A percentile compares a stretch with the other conserved stretches of the same genome.
These are phyloP conservation scores for Bryconaethiops microstoma DNA, from an alignment of 2,797 vertebrate genomes.

Conservation along the genomic window DNA sequence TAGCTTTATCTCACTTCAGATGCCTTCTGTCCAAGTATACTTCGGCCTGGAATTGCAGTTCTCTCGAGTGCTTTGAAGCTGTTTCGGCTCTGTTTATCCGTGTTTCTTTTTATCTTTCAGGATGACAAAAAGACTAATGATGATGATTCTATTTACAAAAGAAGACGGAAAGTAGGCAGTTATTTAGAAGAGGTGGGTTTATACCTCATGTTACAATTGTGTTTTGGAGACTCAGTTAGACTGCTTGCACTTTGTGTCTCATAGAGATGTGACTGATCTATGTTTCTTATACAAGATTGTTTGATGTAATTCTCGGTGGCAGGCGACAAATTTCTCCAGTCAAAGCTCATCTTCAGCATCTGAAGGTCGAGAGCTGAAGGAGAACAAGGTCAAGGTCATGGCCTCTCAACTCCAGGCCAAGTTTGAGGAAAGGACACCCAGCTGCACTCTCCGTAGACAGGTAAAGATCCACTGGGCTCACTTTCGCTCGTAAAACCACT, in stretches of 20 bases:
- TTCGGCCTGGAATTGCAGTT: background rate
- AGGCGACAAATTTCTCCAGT: conserved; percentile 80
- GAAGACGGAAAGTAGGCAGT: conserved; percentile 82
- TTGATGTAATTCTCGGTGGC: conserved; percentile 28
- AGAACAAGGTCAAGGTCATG: conserved; percentile 97
- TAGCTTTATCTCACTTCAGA: background rate
- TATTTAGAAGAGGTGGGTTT: conserved; percentile 87
- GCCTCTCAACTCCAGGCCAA: conserved; percentile 91
- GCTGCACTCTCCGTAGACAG: conserved; percentile 78
- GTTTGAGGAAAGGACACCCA: conserved; percentile 86
- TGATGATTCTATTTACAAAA: conserved; percentile 85
- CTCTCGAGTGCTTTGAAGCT: background rate
- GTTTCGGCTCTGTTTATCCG: background rate
- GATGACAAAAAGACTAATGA: conserved; percentile 85
- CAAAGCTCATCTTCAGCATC: conserved; percentile 64
- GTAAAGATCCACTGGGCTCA: conserved; percentile 69
- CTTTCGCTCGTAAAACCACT: background rate
- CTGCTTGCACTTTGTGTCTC: background rate
- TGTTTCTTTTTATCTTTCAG: conserved; percentile 68
- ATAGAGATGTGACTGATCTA: background rate
- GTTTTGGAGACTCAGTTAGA: background rate
- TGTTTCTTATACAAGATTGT: background rate
- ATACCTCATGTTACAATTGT: background rate
- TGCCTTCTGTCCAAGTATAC: conserved; percentile 7
- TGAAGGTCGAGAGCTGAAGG: conserved; percentile 75